Evolutionary conservation across 1,140 invertebrate genomes (phyloP).

Genomic region (Brachystomella parvula): DNA sequence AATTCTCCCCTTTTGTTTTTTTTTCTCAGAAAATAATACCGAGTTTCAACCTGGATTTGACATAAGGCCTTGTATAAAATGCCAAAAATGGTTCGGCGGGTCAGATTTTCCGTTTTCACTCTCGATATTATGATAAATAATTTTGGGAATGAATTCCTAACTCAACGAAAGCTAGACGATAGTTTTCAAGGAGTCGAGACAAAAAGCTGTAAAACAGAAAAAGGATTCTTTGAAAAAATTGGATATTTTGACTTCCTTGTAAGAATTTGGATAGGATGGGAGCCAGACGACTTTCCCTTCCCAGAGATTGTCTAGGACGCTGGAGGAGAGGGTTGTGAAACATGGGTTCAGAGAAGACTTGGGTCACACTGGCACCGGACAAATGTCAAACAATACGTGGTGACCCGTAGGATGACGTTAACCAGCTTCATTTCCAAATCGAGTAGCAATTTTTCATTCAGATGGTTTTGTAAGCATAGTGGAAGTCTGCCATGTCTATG

Average conservation of each 20-base stretch:
- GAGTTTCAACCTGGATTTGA: neutral
- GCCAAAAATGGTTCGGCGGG: too few species aligned
- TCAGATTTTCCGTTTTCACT: too few species aligned
- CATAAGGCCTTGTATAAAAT: neutral
- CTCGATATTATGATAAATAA: too few species aligned
- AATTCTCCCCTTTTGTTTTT: neutral
- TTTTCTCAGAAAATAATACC: neutral
- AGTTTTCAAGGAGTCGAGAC: neutral
- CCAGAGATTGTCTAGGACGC: neutral
- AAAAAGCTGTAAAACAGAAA: neutral
- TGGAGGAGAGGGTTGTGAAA: neutral
- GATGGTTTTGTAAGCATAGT: too few species aligned
- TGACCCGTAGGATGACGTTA: conserved; percentile 22
- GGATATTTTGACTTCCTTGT: neutral
- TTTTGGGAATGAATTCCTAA: neutral
- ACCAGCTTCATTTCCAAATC: conserved; percentile 17
- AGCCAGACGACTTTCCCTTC: neutral
- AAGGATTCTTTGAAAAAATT: neutral
- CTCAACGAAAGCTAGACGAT: neutral
- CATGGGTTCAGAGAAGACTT: neutral
- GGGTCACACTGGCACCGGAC: conserved; percentile 28
- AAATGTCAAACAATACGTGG: conserved; percentile 28
- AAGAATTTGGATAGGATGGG: neutral
- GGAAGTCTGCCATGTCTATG: too few species aligned
- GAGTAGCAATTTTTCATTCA: too few species aligned